Evolutionary conservation across 2,113 vertebrate genomes (phyloP).

Genomic region (Pseudopodoces humilis): DNA sequence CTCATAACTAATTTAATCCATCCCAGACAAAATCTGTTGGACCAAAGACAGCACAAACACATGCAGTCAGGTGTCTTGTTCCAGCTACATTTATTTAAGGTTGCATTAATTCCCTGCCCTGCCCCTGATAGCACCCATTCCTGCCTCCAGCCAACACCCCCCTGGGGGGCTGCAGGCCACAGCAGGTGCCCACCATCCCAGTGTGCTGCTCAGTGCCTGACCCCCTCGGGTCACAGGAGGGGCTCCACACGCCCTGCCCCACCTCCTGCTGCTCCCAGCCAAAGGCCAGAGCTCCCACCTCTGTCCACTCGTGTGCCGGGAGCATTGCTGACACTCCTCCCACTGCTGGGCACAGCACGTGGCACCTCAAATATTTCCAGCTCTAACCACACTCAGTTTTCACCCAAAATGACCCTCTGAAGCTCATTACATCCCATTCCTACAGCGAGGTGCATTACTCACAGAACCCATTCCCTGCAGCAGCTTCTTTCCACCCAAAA

Average conservation of each 20-base stretch:
- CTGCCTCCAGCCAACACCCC: background rate
- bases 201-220: background rate
- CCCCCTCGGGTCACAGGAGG: fast-evolving
- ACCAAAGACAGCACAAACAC: background rate
- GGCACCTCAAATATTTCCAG: background rate
- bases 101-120: background rate
- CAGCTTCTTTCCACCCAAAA: background rate
- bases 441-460: background rate
- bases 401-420: background rate
- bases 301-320: fast-evolving
- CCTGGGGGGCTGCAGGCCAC: background rate
- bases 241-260: fast-evolving
- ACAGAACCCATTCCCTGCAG: background rate
- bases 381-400: background rate
- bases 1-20: background rate
- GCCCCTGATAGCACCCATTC: no score
- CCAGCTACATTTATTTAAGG: background rate
- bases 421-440: background rate
- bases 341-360: fast-evolving
- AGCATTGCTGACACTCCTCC: background rate
- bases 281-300: background rate
- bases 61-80: background rate
- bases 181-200: background rate
- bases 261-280: background rate
- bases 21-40: background rate